These are phyloP conservation scores for western clawed frog (Xenopus tropicalis) DNA, from an alignment of 2,113 vertebrate species.

Conservation along the genomic window UCB_Xtro_10.0 CM004447.2:38021501-38022000, in stretches of 20 bases:
- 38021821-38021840: background rate
- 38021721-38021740: no score
- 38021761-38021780: background rate
- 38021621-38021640: background rate
- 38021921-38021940: no score
- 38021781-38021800: background rate
- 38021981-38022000: no score
- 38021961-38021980: no score
- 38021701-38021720: background rate
- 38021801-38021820: background rate
- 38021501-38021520: no score
- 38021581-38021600: background rate
- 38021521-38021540: background rate
- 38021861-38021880: no score
- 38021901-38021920: no score
- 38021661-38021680: background rate
- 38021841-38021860: no score
- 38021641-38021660: background rate
- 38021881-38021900: no score
- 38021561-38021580: slow-evolving; percentile 3
- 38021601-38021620: background rate
- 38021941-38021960: no score
- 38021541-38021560: background rate
- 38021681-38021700: background rate
- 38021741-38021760: background rate